These are phyloP conservation scores for Dusona sp. DNA, from an alignment of 2,888 invertebrate species.

Conservation along the genomic window DNA sequence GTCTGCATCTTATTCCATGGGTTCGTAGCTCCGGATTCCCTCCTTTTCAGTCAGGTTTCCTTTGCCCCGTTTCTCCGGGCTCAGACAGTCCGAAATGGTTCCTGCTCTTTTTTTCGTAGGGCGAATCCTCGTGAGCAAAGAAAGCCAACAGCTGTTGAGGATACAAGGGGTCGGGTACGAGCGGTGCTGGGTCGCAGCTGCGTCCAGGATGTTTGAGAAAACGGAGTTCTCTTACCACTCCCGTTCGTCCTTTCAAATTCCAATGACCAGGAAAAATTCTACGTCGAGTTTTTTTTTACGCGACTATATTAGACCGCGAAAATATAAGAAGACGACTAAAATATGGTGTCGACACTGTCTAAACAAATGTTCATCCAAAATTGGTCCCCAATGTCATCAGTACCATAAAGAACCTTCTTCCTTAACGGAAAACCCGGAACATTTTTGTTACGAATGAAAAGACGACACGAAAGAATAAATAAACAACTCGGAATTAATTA, in stretches of 20 bases:
- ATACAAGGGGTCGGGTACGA: slow-evolving; percentile 9
- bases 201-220: slow-evolving; percentile 3
- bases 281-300: background rate
- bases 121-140: slow-evolving; percentile 2
- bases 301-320: background rate
- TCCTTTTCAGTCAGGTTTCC: background rate
- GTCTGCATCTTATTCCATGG: slow-evolving; percentile 12
- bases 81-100: slow-evolving; percentile 6
- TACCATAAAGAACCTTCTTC: background rate
- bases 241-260: background rate
- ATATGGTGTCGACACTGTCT: background rate
- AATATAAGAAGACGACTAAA: background rate
- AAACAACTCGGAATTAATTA: background rate
- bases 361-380: background rate
- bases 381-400: background rate
- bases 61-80: background rate
- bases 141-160: slow-evolving; percentile 53
- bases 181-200: slow-evolving; percentile 74
- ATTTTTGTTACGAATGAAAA: background rate
- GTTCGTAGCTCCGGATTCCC: slow-evolving; percentile 16
- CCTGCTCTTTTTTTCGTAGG: slow-evolving; percentile 12
- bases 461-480: background rate
- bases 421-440: background rate
- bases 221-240: background rate
- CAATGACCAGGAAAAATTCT: background rate